Evolutionary conservation across 2,113 vertebrate species (phyloP).

Genomic region (Propithecus coquereli): DNA sequence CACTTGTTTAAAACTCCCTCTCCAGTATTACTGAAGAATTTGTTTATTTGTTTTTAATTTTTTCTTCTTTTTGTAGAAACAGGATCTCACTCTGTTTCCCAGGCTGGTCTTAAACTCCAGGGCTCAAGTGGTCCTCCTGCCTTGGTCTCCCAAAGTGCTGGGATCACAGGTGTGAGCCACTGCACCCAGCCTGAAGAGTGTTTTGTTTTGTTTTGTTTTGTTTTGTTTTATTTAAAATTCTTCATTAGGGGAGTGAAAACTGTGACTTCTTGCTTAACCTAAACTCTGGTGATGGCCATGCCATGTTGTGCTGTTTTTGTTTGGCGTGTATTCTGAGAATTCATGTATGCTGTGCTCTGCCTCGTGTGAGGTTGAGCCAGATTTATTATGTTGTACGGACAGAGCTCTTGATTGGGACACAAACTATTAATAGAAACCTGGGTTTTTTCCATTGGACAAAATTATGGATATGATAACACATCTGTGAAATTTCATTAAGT

Average conservation of each 20-base stretch:
- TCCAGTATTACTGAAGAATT: background rate
- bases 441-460: background rate
- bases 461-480: background rate
- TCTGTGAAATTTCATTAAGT: background rate
- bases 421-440: background rate
- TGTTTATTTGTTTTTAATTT: background rate
- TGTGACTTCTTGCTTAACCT: background rate
- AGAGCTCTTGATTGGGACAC: background rate
- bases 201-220: no score
- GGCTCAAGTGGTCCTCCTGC: no score
- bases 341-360: background rate
- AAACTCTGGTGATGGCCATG: background rate
- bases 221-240: no score
- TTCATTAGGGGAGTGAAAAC: background rate
- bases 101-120: no score
- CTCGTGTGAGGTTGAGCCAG: background rate
- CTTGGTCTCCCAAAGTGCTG: no score
- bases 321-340: background rate
- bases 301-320: background rate
- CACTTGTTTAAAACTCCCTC: background rate
- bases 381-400: background rate
- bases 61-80: no score
- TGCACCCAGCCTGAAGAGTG: no score
- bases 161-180: no score
- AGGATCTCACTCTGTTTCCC: no score